Evolutionary conservation across 2,113 vertebrate genomes (phyloP), one percentile per base, ranked within the genome.

Genomic region (Potamarius usumacintae): DNA sequence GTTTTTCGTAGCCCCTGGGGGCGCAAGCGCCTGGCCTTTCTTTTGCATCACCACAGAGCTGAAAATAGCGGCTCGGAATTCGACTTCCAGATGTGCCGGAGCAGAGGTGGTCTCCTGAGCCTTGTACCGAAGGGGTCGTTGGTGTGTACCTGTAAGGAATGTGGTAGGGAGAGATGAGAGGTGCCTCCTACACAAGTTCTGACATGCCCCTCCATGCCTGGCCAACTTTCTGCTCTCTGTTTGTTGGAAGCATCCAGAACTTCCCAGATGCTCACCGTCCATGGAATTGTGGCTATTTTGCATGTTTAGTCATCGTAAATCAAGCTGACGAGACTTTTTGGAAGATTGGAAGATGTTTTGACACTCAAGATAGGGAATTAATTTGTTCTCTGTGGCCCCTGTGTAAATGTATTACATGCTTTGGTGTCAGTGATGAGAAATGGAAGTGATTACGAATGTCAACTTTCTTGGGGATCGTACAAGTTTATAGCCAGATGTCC

Each of bases 1-100:
- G 81, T 87, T 88, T 86, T 87, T 34, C 27, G 34, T 62, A 74
- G 58, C 82, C 81, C 88, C 87, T 6, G 25, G 87, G 82, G 84
- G 79, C 22, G 85, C 83, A 52, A 86, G 50, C 34, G 60, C 65
- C 30, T 85, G 53, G 85, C 89, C 88, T 91, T 90, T 90, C 93
- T 91, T 90, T 93, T 91, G 85, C 88, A 89, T 63, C 14, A 65
- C 90, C 89, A 85, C 82, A 81, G 77, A 88, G 82, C 89, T 91
- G 63, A 87, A 90, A 91, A 89, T 27, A 82, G 50, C 88, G 86
- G 86, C 74, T 86, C 90, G 92, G 93, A 94, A 95, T 94, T 93
- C 85, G 86, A 89, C 85, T 94, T 94, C 94, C 95, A 95, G 94
- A 94, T 95, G 95, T 95, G 91, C 88, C 71, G 83, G 72, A 90